Evolutionary conservation across 1,140 invertebrate species (phyloP).

Genomic region (Meloidogyne hapla): DNA sequence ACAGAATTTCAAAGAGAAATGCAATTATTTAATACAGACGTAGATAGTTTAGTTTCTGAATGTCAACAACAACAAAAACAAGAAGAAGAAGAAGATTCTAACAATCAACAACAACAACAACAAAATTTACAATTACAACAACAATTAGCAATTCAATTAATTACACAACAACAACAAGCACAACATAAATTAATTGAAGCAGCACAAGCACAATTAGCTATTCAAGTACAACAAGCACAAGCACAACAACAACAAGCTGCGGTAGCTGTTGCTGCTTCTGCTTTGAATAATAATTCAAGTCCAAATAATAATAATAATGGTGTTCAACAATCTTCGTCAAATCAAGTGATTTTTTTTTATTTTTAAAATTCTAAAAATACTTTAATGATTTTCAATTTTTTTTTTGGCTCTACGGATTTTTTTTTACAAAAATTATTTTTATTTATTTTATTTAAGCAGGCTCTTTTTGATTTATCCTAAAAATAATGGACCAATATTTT

Average conservation of each 20-base stretch:
- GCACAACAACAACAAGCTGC: conserved; percentile 13
- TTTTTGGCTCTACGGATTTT: too few species aligned
- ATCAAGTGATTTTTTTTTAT: neutral
- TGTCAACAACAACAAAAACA: conserved; percentile 28
- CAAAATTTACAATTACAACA: conserved; percentile 20
- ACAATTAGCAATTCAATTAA: neutral
- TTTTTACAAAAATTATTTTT: too few species aligned
- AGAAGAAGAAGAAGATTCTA: neutral
- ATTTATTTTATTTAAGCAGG: neutral
- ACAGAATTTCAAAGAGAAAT: conserved; percentile 1
- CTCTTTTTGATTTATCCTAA: too few species aligned
- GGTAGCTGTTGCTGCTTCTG: neutral
- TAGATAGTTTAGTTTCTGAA: conserved; percentile 27
- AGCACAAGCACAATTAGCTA: conserved; percentile 19
- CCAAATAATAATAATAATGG: neutral
- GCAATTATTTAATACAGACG: conserved; percentile 19
- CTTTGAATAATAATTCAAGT: neutral
- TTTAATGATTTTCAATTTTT: too few species aligned
- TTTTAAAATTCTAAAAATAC: too few species aligned
- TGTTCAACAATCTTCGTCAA: neutral
- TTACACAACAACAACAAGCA: neutral
- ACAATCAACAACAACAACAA: conserved; percentile 28
- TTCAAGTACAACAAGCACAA: conserved; percentile 22
- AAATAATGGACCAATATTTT: too few species aligned
- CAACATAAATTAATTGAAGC: conserved; percentile 4